Percentiles rank a stretch among this genome's conserved stretches.
Evolutionary conservation across 2,888 invertebrate species (phyloP).

Genomic region (Torymus texanus): DNA sequence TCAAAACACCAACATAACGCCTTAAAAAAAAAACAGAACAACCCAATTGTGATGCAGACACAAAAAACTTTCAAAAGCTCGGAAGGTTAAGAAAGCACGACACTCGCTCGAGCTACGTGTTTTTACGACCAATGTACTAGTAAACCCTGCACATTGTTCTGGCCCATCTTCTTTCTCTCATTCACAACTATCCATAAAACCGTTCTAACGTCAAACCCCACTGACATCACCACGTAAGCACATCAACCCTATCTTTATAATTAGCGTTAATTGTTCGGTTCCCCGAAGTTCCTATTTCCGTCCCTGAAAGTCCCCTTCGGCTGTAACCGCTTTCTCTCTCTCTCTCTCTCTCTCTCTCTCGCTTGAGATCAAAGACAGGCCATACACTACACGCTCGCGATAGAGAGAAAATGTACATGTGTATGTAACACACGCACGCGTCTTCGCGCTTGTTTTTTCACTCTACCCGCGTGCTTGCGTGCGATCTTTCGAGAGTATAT

Average conservation of each 20-base stretch:
- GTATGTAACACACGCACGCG: constrained; percentile 51
- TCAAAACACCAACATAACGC: too few species aligned
- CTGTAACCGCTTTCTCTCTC: too few species aligned
- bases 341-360: too few species aligned
- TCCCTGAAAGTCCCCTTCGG: constrained; percentile 17
- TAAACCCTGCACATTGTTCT: too few species aligned
- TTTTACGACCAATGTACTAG: too few species aligned
- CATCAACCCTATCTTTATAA: background rate
- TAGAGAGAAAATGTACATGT: constrained; percentile 59
- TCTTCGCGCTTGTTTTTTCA: constrained; percentile 2
- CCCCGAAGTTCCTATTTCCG: constrained; percentile 47
- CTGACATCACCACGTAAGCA: too few species aligned
- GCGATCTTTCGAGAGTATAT: constrained; percentile 30
- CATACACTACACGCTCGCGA: constrained; percentile 48
- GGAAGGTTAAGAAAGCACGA: too few species aligned
- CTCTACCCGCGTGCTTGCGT: background rate
- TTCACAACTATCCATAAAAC: constrained; percentile 5
- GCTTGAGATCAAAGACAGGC: constrained; percentile 66
- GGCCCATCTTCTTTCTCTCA: too few species aligned
- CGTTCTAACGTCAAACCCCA: constrained; percentile 4
- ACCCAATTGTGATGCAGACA: too few species aligned
- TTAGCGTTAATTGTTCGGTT: constrained; percentile 41
- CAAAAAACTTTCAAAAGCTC: too few species aligned
- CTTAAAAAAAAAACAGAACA: too few species aligned
- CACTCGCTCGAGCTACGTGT: too few species aligned